A percentile compares a stretch with the other conserved stretches of the same genome.
Evolutionary conservation across 2,113 vertebrate species (phyloP).

Genomic region (Elanoides forficatus): DNA sequence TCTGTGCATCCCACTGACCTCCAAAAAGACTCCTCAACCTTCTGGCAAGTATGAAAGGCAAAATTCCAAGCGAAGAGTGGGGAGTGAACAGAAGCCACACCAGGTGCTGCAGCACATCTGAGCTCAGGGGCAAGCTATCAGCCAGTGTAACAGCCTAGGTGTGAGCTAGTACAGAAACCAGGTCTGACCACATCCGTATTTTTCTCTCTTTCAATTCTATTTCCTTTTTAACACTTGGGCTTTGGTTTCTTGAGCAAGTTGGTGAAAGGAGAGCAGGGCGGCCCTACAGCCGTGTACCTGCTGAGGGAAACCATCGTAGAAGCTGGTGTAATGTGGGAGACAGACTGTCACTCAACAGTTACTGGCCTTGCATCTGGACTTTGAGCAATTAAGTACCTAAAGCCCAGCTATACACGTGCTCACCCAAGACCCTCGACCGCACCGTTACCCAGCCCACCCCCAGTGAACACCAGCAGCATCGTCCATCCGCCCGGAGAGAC

Average conservation of each 20-base stretch:
- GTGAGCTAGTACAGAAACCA: neutral
- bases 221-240: neutral
- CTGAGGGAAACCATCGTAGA: fast-evolving
- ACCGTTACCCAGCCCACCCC: neutral
- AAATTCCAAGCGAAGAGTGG: neutral
- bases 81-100: neutral
- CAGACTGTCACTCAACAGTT: neutral
- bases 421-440: fast-evolving
- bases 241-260: neutral
- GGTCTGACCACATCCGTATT: neutral
- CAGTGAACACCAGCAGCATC: neutral
- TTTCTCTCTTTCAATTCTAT: neutral
- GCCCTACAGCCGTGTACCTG: fast-evolving
- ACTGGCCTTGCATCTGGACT: fast-evolving
- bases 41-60: neutral
- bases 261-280: neutral
- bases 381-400: fast-evolving
- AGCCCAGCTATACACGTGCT: neutral
- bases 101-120: neutral
- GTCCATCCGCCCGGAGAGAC: fast-evolving
- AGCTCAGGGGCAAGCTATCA: neutral
- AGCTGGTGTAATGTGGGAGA: neutral
- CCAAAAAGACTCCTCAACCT: neutral
- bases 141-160: neutral
- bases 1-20: neutral